Evolutionary conservation across 2,797 vertebrate species (phyloP).

Genomic region (Tokudaia muenninki): DNA sequence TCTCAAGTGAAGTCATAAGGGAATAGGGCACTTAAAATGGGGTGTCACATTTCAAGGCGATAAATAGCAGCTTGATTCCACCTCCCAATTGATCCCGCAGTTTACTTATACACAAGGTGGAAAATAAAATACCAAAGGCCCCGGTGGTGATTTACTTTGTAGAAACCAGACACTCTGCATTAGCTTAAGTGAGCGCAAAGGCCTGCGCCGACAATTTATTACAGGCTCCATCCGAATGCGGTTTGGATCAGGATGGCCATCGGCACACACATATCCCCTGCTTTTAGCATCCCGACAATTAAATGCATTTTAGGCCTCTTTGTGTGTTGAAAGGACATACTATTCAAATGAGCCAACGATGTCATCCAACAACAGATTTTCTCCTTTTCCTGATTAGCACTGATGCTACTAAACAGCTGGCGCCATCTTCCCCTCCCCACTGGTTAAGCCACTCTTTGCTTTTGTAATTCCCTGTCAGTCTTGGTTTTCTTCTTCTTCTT

Average conservation of each 20-base stretch:
- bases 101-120: slow-evolving; percentile 94
- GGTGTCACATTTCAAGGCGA: slow-evolving; percentile 98
- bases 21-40: slow-evolving; percentile 95
- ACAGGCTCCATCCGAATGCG: slow-evolving; percentile 82
- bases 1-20: slow-evolving; percentile 93
- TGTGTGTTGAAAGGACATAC: not conserved
- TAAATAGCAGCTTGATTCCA: slow-evolving; percentile 99
- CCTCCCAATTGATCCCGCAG: slow-evolving; percentile 94
- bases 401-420: not conserved
- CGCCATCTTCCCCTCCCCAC: not conserved
- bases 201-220: slow-evolving; percentile 92
- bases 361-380: not conserved
- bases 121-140: slow-evolving; percentile 94
- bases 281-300: slow-evolving; percentile 68
- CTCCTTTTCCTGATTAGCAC: not conserved
- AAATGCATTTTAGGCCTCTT: slow-evolving; percentile 32
- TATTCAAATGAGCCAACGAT: slow-evolving; percentile 18
- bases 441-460: not conserved
- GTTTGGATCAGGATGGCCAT: slow-evolving; percentile 85
- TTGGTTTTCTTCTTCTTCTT: no score
- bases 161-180: slow-evolving; percentile 93
- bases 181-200: slow-evolving; percentile 92
- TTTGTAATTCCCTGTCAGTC: not conserved
- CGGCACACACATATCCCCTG: slow-evolving; percentile 38
- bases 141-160: slow-evolving; percentile 93